Evolutionary conservation across 2,113 vertebrate species (phyloP), one percentile per base, ranked within the genome.

Genomic region (Smithornis capensis): DNA sequence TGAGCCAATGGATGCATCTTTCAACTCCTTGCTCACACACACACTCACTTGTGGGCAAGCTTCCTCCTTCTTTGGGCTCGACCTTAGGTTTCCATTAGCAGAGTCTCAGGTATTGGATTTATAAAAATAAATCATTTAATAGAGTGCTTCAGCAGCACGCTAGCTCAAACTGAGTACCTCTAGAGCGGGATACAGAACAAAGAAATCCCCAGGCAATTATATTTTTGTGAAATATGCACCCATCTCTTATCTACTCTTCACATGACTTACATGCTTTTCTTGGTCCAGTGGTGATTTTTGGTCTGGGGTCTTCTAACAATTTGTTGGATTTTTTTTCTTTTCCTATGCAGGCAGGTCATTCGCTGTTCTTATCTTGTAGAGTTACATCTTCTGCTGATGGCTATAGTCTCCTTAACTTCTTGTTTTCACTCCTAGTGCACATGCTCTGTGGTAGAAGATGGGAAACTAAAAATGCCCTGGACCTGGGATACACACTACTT

Each of bases 211-310:
- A 47, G 38, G 9, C 13, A 68, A 40, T 47, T 31, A 55, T 19
- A 6, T 7, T 7, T 11, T 8, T 47, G 40, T 10, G 14, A 76
- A 35, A 40, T 55, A 42, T 68, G 11, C 29, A 40, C 13, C 17
- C 15, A 22, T 1, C 4, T 25, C 21, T 22, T 21, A 62, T 10
- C 6, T 9, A 40, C 9, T 47, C 25, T 49, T 62, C 14, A 27
- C 12, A 31, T 0, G 1, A 4, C 29, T 62, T 40, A n/a, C 0
- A 0, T 5, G 6, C 3, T 68, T 76, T 69, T 47, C 14, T 10
- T 76, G 14, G 17, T 55, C 17, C 22, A 33, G 27, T 42, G 40
- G 25, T 49, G 35, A 69, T 63, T 77, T 68, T 80, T 65, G 24
- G 9, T 80, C 33, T 37, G 18, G 18, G 5, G 4, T 62, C 35